Evolutionary conservation across 2,797 vertebrate genomes (phyloP), one percentile per base, ranked within the genome.

Genomic region (Alca torda): DNA sequence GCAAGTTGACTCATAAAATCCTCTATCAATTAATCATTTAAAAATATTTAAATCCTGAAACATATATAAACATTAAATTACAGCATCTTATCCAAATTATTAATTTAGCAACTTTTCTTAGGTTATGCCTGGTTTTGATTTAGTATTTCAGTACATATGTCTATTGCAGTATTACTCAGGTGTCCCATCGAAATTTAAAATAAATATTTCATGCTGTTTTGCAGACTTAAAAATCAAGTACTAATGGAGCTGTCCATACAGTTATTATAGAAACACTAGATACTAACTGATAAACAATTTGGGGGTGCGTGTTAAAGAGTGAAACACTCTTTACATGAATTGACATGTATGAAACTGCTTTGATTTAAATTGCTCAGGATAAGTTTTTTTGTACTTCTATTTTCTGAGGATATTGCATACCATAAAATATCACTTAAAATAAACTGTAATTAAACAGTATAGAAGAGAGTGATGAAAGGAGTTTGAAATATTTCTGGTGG

Each of bases 1-100:
- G 94, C 95, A 77, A 96, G 37, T 28, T 97, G 96, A 95, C 78
- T 95, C 91, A 95, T 93, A 87, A 91, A 96, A 94, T 93, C 84
- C 56, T 92, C 48, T 92, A 61, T 87, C 72, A 93, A 67, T 96
- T 91, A 95, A 79, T 93, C 45, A 95, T 95, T 95, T 90, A 33
- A 89, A 94, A 84, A 75, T 79, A 92, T 67, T 92, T 87, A 90
- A 92, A 94, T 92, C 53, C 33, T 87, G 33, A 90, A 93, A 92
- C 45, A 82, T 94, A 50, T 69, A 83, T 92, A 60, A 95, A 65
- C 53, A 77, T 51, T 60, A 82, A 96, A 92, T 84, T 84, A 33
- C n/a, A 78, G 64, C 41, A 72, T 95, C 76, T 90, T 87, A 77
- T 28, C 15, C 37, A 92, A 68, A 93, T 90, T 41, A 90, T 70